Evolutionary conservation across 2,797 vertebrate genomes (phyloP).

Genomic region (Crocidura indochinensis): DNA sequence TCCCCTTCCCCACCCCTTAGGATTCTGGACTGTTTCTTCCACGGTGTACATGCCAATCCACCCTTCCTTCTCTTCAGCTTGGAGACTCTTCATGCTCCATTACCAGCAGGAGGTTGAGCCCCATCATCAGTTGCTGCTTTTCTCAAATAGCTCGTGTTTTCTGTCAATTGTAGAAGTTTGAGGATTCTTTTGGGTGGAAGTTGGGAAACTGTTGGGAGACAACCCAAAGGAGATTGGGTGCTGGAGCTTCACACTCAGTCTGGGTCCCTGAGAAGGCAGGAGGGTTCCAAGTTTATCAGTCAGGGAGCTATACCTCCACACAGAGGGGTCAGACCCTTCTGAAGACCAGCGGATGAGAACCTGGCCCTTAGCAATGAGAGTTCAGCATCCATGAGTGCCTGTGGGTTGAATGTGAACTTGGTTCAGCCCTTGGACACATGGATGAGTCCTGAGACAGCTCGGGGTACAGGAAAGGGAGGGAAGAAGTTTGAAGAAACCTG

Average conservation of each 20-base stretch:
- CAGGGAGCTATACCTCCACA: too few relatives aligned
- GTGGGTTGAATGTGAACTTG: background rate
- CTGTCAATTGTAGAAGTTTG: too few relatives aligned
- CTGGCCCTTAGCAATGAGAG: background rate
- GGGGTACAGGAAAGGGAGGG: background rate
- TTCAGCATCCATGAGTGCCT: background rate
- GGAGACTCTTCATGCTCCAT: background rate
- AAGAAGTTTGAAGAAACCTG: constrained; percentile 3
- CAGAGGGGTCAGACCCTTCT: background rate
- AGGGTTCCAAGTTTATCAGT: too few relatives aligned
- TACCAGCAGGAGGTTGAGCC: too few relatives aligned
- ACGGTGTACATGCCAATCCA: background rate
- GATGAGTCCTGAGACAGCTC: background rate
- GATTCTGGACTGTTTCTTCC: background rate
- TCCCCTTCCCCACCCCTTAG: too few relatives aligned
- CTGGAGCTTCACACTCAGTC: background rate
- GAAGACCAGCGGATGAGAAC: background rate
- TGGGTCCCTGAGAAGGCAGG: too few relatives aligned
- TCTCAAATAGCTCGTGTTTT: too few relatives aligned
- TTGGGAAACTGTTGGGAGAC: too few relatives aligned
- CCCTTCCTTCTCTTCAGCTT: background rate
- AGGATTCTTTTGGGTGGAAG: too few relatives aligned
- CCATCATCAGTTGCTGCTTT: too few relatives aligned
- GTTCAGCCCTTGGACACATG: background rate
- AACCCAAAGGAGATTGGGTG: background rate